Evolutionary conservation across 1,140 invertebrate species (phyloP), one percentile per base, ranked within the genome.

Genomic region (Copidosoma floridanum): DNA sequence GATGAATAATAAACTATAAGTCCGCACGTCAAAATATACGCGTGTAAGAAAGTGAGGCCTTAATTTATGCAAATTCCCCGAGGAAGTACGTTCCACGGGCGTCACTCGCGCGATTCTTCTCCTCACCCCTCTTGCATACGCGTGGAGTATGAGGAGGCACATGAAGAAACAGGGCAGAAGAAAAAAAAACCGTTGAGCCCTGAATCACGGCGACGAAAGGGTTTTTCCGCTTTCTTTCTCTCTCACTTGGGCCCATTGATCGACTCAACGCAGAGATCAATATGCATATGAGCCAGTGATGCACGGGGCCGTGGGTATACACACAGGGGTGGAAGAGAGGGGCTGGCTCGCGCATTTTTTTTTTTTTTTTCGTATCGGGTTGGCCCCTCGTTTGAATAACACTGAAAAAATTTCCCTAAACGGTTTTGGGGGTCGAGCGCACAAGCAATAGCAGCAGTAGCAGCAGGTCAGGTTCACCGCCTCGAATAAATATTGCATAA

Each of bases 351-450:
- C 35, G 24, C 24, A 6, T 32, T 59, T 52, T 52, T 51, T 63
- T 69, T n/a, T n/a, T n/a, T n/a, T n/a, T n/a, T n/a, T n/a, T n/a
- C n/a, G 70, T 73, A 71, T 69, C 71, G 6, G 67, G 67, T 75
- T 70, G 67, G 73, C 68, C 68, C 75, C 75, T 79, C 70, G 73
- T 79, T 79, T 78, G 73, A 76, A 79, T 79, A 79, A 78, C 74
- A 78, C 63, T 69, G 67, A 67, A 67, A 70, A 69, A 76, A 78
- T 79, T 79, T 79, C 65, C 75, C 76, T 79, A 79, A 79, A 79
- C 71, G 74, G 74, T 77, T 73, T 65, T 70, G 67, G 50, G 58
- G 58, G 37, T n/a, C 27, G 29, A 2, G 12, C 23, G n/a, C n/a
- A n/a, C n/a, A 16, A n/a, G 41, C 18, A 32, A 35, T 40, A 51